Evolutionary conservation across 2,888 invertebrate genomes (phyloP).

Genomic region (Eustalomyia histrio): DNA sequence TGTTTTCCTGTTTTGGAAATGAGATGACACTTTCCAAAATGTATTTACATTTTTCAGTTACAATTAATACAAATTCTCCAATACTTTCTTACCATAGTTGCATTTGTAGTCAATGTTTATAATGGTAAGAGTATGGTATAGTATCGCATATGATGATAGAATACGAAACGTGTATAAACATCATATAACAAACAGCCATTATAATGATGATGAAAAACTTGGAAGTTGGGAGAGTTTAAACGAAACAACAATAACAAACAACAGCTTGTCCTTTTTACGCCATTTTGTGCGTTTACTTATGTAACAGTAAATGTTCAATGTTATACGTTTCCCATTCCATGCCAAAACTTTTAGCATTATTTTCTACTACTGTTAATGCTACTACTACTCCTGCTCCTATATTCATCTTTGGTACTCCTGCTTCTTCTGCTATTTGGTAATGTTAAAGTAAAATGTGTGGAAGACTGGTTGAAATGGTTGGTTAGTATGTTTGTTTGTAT

Average conservation of each 20-base stretch:
- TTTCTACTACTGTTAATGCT: not conserved
- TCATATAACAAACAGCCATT: slow-evolving; percentile 43
- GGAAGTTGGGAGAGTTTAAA: slow-evolving; percentile 45
- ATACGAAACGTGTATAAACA: slow-evolving; percentile 4
- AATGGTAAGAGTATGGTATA: no score
- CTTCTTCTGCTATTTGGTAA: slow-evolving; percentile 11
- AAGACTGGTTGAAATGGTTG: slow-evolving; percentile 58
- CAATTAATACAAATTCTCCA: no score
- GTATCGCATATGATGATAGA: slow-evolving; percentile 28
- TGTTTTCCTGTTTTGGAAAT: no score
- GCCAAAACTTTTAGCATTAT: slow-evolving; percentile 13
- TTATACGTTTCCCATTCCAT: slow-evolving; percentile 15
- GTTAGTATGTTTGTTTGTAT: slow-evolving; percentile 13
- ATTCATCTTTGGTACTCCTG: no score
- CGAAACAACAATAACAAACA: slow-evolving; percentile 58
- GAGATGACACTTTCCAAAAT: no score
- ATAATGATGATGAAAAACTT: slow-evolving; percentile 58
- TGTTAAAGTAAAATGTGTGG: slow-evolving; percentile 46
- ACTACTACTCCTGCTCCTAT: not conserved
- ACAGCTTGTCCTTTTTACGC: slow-evolving; percentile 66
- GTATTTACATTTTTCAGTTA: no score
- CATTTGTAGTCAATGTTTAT: no score
- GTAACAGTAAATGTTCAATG: slow-evolving; percentile 39
- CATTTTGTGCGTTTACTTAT: slow-evolving; percentile 64
- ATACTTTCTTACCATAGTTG: no score